A percentile compares a stretch with the other conserved stretches of the same genome.
These are phyloP conservation scores for Molossus alvarezi DNA, from an alignment of 2,797 vertebrate species.

Conservation along the genomic window DNA sequence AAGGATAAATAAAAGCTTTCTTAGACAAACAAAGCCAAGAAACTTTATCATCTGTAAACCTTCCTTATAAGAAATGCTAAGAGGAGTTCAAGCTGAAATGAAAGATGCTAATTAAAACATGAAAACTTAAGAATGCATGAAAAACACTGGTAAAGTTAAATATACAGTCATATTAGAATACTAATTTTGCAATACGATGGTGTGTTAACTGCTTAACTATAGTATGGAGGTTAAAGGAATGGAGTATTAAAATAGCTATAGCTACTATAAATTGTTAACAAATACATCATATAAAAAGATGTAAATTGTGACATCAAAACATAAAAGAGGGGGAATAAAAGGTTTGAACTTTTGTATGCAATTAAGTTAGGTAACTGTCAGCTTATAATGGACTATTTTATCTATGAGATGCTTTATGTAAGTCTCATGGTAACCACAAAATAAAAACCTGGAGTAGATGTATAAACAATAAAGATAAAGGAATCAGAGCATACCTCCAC, in stretches of 20 bases:
- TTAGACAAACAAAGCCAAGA: not conserved
- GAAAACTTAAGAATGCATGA: not conserved
- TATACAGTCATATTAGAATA: not conserved
- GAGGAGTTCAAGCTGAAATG: not conserved
- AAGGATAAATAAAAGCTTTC: too few relatives aligned
- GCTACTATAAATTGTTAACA: not conserved
- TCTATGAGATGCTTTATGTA: not conserved
- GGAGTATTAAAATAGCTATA: not conserved
- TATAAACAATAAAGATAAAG: not conserved
- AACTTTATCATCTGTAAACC: not conserved
- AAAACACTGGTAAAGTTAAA: not conserved
- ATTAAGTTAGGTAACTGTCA: not conserved
- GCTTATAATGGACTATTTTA: not conserved
- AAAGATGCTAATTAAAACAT: not conserved
- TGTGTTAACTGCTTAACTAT: not conserved
- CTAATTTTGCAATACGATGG: not conserved
- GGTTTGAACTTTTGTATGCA: not conserved
- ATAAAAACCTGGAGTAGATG: not conserved
- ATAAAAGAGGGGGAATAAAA: not conserved
- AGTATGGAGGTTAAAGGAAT: not conserved
- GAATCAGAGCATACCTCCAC: not conserved
- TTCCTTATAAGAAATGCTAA: not conserved
- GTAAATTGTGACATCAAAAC: not conserved
- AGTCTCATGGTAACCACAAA: not conserved
- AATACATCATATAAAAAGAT: too few relatives aligned